Base-by-base conservation (phyloP, 2,113 vertebrate genomes). In the Deroptyus accipitrinus region DNA sequence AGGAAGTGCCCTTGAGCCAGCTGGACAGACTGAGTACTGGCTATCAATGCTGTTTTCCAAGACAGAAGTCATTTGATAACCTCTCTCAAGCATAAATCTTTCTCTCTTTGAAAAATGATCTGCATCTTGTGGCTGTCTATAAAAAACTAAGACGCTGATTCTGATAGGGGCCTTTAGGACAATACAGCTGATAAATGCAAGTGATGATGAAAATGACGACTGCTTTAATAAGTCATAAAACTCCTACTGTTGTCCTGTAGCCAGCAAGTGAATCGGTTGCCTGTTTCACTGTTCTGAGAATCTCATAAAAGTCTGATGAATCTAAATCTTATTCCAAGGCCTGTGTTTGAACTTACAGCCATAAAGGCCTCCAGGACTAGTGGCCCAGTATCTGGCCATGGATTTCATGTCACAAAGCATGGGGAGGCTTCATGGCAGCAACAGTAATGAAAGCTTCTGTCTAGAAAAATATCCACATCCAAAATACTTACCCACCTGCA, bases 1-100 rank as follows among this genome's bases (percentile, higher is more conserved):
- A 72, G 76, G 76, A 96, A 90, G 64, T 10, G 15, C 64, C 30
- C 64, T 81, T 88, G 33, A 93, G 90, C 88, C 92, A 94, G 80
- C 76, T 95, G 85, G 90, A 57, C 86, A 83, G 73, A 48, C 31
- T 69, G 33, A 70, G 33, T 68, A 31, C 42, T 88, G 66, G 44
- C 49, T 90, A 77, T 81, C 79, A 61, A 8, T 59, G 18, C 24
- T 84, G 46, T 55, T 90, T 86, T 86, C 72, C 7, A 23, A 92
- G 69, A 68, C 55, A 92, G 61, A 86, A 95, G 68, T 54, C 0
- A 33, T 77, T 70, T 85, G 70, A 70, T 88, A 90, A 85, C 22
- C 55, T 93, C 27, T 92, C 88, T 82, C 44, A 82, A 82, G 20
- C 42, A 84, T 78, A 73, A 86, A 78, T 93, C 77, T 83, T 78